These are phyloP conservation scores for Camponotus floridanus DNA, from an alignment of 1,140 invertebrate genomes.

Conservation along the genomic window DNA sequence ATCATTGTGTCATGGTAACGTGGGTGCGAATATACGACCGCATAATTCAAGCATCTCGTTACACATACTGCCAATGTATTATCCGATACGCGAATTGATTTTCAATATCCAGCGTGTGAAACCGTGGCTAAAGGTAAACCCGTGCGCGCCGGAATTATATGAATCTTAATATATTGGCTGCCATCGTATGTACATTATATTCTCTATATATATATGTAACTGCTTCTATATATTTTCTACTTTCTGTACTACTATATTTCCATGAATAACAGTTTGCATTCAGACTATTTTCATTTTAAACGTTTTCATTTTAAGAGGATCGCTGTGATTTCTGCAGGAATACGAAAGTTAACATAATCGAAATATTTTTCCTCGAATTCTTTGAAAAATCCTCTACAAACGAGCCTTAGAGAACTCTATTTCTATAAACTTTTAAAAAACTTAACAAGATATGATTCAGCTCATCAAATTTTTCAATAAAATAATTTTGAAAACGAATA, in stretches of 20 bases:
- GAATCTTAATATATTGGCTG: conserved; percentile 34
- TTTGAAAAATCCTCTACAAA: background rate
- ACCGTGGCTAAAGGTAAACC: conserved; percentile 1
- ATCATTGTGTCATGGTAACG: conserved; percentile 16
- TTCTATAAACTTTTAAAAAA: background rate
- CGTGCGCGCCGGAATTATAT: conserved; percentile 14
- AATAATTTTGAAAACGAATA: background rate
- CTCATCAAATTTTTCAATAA: too few species aligned
- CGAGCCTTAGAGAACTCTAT: background rate
- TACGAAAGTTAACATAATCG: conserved; percentile 24
- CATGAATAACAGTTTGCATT: conserved; percentile 1
- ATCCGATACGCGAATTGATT: conserved; percentile 60
- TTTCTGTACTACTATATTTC: conserved; percentile 1
- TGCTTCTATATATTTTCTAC: conserved; percentile 7
- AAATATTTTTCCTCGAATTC: conserved; percentile 25
- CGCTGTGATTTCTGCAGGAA: background rate
- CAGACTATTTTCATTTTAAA: background rate
- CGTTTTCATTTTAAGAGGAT: background rate
- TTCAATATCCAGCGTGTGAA: conserved; percentile 44
- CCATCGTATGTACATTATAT: background rate
- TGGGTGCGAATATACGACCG: conserved; percentile 33
- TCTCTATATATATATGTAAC: background rate
- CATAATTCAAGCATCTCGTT: conserved; percentile 52
- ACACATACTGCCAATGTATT: conserved; percentile 26
- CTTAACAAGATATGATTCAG: background rate